phyloP scores from a whole-genome alignment of 1,140 invertebrate genomes.

The Ceratina calcarata region DNA sequence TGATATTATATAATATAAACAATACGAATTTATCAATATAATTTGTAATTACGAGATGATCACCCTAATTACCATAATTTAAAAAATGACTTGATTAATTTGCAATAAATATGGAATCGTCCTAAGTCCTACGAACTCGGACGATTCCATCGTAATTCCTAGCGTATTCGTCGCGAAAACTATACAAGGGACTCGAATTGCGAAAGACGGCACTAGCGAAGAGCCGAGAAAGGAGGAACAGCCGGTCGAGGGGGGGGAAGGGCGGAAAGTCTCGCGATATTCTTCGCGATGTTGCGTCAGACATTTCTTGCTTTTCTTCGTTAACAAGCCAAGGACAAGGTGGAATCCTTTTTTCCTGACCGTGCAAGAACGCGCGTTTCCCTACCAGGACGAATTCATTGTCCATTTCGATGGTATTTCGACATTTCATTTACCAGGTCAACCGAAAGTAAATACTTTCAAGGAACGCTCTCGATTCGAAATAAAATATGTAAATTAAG shows the following conservation, averaged over 20 bases:
- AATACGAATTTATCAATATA: no score
- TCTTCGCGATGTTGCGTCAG: slow-evolving; percentile 62
- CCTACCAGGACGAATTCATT: neutral
- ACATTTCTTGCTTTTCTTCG: slow-evolving; percentile 56
- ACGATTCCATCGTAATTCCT: no score
- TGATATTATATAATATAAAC: no score
- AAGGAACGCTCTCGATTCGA: neutral
- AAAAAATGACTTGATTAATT: no score
- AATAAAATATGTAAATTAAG: neutral
- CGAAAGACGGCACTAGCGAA: slow-evolving; percentile 27
- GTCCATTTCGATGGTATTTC: neutral
- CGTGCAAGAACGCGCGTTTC: neutral
- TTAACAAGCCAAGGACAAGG: slow-evolving; percentile 43
- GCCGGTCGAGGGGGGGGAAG: neutral
- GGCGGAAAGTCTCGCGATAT: slow-evolving; percentile 61
- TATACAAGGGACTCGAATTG: neutral
- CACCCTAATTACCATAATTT: no score
- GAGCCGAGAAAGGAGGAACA: neutral
- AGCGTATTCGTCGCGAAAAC: neutral
- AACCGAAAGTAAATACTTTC: neutral
- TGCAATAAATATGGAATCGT: no score
- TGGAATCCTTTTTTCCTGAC: slow-evolving; percentile 16
- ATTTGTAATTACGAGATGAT: no score
- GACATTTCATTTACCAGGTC: neutral
- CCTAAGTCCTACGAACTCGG: no score